phyloP scores from a whole-genome alignment of 2,888 invertebrate species.

The Fragum whitleyi region DNA sequence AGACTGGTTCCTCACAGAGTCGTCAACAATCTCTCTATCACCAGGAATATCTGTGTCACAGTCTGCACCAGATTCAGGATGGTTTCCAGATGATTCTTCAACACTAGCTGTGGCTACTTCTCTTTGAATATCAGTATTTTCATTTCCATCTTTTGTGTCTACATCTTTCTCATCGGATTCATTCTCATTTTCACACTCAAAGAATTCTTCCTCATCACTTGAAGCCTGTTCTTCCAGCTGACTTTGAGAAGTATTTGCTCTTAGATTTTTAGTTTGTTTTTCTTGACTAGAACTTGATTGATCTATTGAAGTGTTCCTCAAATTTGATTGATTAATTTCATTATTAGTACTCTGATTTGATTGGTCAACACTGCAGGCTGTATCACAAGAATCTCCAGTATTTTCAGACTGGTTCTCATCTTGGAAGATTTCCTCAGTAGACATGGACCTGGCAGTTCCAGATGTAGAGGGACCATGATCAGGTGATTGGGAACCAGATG shows the following conservation, averaged over 20 bases:
- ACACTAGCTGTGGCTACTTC: neutral
- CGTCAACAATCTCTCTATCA: conserved; percentile 6
- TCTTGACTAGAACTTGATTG: conserved; percentile 1
- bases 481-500: conserved; percentile 42
- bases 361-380: neutral
- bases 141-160: conserved; percentile 34
- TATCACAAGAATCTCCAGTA: neutral
- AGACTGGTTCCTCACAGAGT: conserved; percentile 10
- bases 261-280: neutral
- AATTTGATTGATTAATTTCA: conserved; percentile 4
- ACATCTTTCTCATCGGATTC: conserved; percentile 52
- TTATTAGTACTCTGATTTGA: neutral
- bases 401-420: conserved; percentile 26
- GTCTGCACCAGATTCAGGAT: conserved; percentile 48
- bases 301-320: neutral
- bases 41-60: conserved; percentile 28
- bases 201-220: conserved; percentile 83
- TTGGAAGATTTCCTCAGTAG: conserved; percentile 33
- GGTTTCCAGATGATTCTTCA: conserved; percentile 14
- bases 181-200: conserved; percentile 80
- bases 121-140: conserved; percentile 31
- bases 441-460: conserved; percentile 57
- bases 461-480: conserved; percentile 63
- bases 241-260: neutral
- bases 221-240: conserved; percentile 48